phyloP scores from a whole-genome alignment of 2,113 vertebrate genomes.

The Podarcis cretensis region DNA sequence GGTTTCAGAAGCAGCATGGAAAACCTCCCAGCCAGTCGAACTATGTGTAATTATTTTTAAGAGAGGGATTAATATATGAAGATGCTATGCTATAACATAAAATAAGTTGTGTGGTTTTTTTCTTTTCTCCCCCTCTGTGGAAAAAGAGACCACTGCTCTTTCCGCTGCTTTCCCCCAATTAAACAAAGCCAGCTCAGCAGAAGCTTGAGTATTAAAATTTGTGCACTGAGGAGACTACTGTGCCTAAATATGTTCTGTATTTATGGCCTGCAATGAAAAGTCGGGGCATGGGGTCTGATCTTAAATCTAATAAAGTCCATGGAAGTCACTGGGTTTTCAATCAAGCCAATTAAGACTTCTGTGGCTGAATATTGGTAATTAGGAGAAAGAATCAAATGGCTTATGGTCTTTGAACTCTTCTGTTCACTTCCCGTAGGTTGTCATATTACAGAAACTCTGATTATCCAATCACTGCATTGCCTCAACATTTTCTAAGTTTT shows the following conservation, averaged over 20 bases:
- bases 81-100: neutral
- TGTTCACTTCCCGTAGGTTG: conserved; percentile 30
- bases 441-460: conserved; percentile 24
- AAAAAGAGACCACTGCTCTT: conserved; percentile 39
- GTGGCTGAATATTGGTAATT: conserved; percentile 16
- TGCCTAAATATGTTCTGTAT: conserved; percentile 24
- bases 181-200: conserved; percentile 22
- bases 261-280: conserved; percentile 26
- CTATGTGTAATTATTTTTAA: neutral
- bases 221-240: neutral
- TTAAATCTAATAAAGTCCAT: neutral
- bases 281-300: neutral
- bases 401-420: conserved; percentile 38
- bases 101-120: neutral
- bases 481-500: conserved; percentile 36
- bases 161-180: conserved; percentile 16
- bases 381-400: conserved; percentile 14
- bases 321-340: conserved; percentile 21
- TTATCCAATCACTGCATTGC: conserved; percentile 45
- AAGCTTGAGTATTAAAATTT: conserved; percentile 21
- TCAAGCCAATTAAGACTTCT: neutral
- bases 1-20: neutral
- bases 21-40: neutral
- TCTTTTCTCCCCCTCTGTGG: neutral
- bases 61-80: conserved; percentile 32